Conservation (phyloP, 1,140 invertebrate genomes). For the Babylonia areolata region DNA sequence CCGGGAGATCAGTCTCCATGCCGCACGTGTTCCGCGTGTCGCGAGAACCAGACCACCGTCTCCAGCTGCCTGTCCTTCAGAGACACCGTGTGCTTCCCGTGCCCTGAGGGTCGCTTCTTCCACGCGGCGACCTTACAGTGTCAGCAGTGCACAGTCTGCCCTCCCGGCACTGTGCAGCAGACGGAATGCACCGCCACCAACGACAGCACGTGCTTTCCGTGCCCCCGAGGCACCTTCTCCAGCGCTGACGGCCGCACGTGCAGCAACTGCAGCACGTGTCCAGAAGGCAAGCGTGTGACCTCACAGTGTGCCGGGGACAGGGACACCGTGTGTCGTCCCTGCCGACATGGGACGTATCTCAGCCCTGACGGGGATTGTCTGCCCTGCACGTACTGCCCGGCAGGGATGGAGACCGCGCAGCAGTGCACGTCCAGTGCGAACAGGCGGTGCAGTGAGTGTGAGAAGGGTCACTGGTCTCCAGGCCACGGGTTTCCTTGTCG, state of each 20-base stretch:
- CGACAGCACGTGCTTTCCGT: constrained; percentile 7
- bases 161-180: neutral
- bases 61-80: neutral
- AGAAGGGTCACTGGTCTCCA: neutral
- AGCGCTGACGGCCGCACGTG: neutral
- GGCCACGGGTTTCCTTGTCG: constrained; percentile 17
- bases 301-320: neutral
- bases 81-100: constrained; percentile 18
- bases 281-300: neutral
- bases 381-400: constrained; percentile 22
- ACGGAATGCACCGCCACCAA: neutral
- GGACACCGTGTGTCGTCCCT: constrained; percentile 7
- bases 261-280: constrained; percentile 5
- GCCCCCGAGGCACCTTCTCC: constrained; percentile 20
- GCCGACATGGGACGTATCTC: neutral
- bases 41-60: neutral
- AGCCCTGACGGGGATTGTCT: neutral
- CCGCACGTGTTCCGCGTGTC: neutral
- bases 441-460: neutral
- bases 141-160: neutral
- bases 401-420: neutral
- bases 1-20: neutral
- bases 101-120: constrained; percentile 16
- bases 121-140: neutral
- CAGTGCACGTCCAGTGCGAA: constrained; percentile 14